phyloP scores from a whole-genome alignment of 2,888 invertebrate genomes.

The Sphaerophoria taeniata region DNA sequence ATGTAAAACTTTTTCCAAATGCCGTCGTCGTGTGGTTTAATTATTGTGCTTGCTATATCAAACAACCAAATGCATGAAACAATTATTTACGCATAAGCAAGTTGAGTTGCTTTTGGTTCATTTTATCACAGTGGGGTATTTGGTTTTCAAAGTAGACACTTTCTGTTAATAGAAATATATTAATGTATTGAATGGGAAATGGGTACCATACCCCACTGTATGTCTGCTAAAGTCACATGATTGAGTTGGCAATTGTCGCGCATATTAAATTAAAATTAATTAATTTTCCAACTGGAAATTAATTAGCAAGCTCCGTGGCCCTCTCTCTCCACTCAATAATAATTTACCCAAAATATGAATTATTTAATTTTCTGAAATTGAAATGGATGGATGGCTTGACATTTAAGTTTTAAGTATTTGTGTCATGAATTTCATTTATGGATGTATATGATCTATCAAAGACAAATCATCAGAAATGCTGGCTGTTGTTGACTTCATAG shows the following conservation, averaged over 20 bases:
- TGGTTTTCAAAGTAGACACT: not conserved
- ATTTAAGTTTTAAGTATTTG: slow-evolving; percentile 19
- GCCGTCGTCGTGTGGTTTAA: slow-evolving; percentile 58
- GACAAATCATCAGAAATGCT: slow-evolving; percentile 18
- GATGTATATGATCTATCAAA: slow-evolving; percentile 17
- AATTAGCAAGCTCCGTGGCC: slow-evolving; percentile 69
- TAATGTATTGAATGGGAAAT: too few relatives aligned
- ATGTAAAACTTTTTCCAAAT: slow-evolving; percentile 61
- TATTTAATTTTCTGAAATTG: slow-evolving; percentile 72
- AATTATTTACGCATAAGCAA: slow-evolving; percentile 39
- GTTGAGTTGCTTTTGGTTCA: not conserved
- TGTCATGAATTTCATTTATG: not conserved
- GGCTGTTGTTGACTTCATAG: slow-evolving; percentile 20
- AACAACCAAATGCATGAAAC: slow-evolving; percentile 36
- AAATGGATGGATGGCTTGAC: slow-evolving; percentile 68
- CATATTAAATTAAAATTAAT: slow-evolving; percentile 75
- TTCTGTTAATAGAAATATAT: too few relatives aligned
- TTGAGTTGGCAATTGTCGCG: slow-evolving; percentile 73
- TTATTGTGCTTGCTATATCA: slow-evolving; percentile 49
- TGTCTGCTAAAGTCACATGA: slow-evolving; percentile 55
- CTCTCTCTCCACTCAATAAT: slow-evolving; percentile 6
- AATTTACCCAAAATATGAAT: slow-evolving; percentile 66
- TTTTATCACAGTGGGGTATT: not conserved
- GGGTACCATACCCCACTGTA: slow-evolving; percentile 1
- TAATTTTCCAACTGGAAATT: slow-evolving; percentile 71